Evolutionary conservation across 2,113 vertebrate genomes (phyloP).

Genomic region (Pyrgilauda ruficollis): DNA sequence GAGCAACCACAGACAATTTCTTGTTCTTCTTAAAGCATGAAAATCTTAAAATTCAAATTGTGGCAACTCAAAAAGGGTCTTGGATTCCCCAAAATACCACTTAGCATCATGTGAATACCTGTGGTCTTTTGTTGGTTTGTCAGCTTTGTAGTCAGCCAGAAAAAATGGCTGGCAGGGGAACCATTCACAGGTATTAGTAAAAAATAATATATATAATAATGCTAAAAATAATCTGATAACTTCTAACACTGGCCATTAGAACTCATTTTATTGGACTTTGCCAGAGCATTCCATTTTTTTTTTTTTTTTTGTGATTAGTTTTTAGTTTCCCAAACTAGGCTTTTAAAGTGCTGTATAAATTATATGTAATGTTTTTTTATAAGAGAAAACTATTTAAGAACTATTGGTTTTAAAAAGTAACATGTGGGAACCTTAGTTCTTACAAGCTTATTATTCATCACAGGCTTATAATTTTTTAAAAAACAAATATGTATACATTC

Average conservation of each 20-base stretch:
- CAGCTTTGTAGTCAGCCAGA: not conserved
- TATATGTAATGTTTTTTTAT: not conserved
- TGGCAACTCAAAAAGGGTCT: not conserved
- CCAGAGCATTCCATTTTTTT: not conserved
- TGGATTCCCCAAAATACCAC: not conserved
- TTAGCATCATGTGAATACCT: conserved; percentile 14
- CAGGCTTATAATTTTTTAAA: not conserved
- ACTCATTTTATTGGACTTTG: not conserved
- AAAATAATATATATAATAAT: not conserved
- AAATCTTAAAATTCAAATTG: conserved; percentile 1
- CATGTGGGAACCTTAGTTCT: not conserved
- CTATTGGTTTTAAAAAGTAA: not conserved
- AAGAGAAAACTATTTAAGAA: not conserved
- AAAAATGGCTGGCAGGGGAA: not conserved
- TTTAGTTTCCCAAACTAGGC: not conserved
- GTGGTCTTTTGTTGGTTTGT: conserved; percentile 40
- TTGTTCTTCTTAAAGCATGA: not conserved
- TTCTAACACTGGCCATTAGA: not conserved
- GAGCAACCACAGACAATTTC: not conserved
- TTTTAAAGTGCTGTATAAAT: not conserved
- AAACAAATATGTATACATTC: not conserved
- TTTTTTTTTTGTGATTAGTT: not conserved
- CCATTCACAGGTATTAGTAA: not conserved
- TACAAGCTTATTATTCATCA: not conserved
- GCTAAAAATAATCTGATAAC: not conserved